phyloP scores from a whole-genome alignment of 2,888 invertebrate species.

The Thysanoteuthis rhombus region DNA sequence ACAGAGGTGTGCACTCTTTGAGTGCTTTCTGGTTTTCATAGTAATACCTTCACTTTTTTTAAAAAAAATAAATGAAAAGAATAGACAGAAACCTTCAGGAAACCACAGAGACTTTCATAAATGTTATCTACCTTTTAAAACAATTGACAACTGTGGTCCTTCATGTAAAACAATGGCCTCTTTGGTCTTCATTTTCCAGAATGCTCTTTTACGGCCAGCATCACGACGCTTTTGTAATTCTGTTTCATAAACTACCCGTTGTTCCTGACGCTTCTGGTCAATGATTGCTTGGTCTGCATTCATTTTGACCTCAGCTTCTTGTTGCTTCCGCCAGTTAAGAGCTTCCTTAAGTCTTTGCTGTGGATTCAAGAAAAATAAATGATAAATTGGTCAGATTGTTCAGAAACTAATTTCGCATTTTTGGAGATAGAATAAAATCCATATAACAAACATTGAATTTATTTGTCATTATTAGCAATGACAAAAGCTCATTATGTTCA shows the following conservation, averaged over 20 bases:
- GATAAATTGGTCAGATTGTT: neutral
- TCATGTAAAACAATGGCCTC: conserved; percentile 39
- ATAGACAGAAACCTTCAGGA: no score
- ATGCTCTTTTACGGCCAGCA: conserved; percentile 37
- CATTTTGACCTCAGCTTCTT: conserved; percentile 74
- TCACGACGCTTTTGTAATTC: conserved; percentile 48
- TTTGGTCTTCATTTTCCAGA: conserved; percentile 41
- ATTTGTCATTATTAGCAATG: no score
- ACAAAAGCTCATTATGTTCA: no score
- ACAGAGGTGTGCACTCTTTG: no score
- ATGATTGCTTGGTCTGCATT: conserved; percentile 75
- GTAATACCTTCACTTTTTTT: no score
- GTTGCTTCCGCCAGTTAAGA: conserved; percentile 75
- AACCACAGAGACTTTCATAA: no score
- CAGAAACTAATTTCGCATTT: neutral
- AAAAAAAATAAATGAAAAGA: no score
- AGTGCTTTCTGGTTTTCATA: no score
- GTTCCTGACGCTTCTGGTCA: conserved; percentile 72
- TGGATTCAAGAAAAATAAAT: conserved; percentile 29
- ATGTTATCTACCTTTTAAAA: conserved; percentile 52
- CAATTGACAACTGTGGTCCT: conserved; percentile 50
- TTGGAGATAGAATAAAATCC: neutral
- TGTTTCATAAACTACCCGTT: conserved; percentile 52
- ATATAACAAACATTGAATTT: neutral
- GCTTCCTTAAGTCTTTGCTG: conserved; percentile 71